Evolutionary conservation across 2,888 invertebrate species (phyloP), one percentile per base, ranked within the genome.

Genomic region (Drosophila ezoana): DNA sequence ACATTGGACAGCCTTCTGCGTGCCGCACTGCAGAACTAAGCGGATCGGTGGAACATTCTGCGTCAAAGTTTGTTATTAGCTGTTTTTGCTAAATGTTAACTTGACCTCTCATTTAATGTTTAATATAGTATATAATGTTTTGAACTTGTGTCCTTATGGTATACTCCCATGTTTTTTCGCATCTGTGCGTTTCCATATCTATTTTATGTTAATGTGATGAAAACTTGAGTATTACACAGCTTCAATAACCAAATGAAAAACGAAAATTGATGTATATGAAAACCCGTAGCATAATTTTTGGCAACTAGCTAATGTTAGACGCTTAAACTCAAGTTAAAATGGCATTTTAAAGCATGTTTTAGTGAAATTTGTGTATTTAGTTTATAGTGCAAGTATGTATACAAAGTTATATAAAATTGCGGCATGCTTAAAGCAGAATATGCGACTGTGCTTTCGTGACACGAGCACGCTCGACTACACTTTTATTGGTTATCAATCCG

Each of bases 1-100:
- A 89, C 85, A 4, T 57, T 86, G 47, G 86, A 87, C 65, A 87
- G 86, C 63, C 64, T 87, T 52, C 64, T 87, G 51, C 89, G 86
- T 32, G 86, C 86, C n/a, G 89, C 86, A 14, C 59, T 87, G 53
- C 89, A 87, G 38, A 89, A 86, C 72, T 86, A 69, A 79, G n/a
- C 28, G 53, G 43, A 76, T 16, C 28, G 51, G 45, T 44, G 44
- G 23, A 28, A 44, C 53, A 40, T 54, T 44, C 16, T 33, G 37
- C 43, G 28, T 48, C 13, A 20, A 41, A 35, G 40, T 65, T 68
- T 69, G 65, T 56, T 53, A 58, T 54, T 54, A 69, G 44, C 52
- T 63, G 4, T 41, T 32, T 18, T 16, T 33, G 47, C 45, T 56
- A 60, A 28, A 41, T 54, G 45, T 63, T 43, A 54, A 54, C 48